These are phyloP conservation scores for Drosophila setosimentum DNA, from an alignment of 2,888 invertebrate species.

Conservation along the genomic window DNA sequence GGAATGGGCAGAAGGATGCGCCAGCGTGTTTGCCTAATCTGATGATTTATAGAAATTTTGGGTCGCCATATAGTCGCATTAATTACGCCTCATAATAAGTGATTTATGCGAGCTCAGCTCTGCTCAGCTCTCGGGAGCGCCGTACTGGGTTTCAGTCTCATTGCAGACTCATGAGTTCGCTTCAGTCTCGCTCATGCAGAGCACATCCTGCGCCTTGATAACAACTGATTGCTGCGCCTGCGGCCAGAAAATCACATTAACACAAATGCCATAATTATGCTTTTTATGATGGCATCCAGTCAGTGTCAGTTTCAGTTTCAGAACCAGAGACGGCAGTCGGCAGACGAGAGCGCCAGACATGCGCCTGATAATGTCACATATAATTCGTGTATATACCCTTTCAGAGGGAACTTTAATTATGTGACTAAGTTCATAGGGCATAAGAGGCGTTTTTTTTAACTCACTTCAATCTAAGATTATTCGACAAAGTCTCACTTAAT, in stretches of 20 bases:
- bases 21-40: conserved; percentile 82
- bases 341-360: conserved; percentile 22
- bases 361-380: conserved; percentile 32
- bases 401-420: background rate
- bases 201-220: conserved; percentile 68
- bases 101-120: conserved; percentile 83
- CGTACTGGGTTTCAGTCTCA: conserved; percentile 14
- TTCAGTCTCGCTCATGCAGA: conserved; percentile 22
- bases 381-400: conserved; percentile 7
- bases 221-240: conserved; percentile 70
- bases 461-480: background rate
- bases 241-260: conserved; percentile 82
- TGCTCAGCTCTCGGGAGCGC: conserved; percentile 24
- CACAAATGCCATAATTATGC: conserved; percentile 82
- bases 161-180: conserved; percentile 29
- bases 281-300: conserved; percentile 71
- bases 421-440: background rate
- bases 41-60: conserved; percentile 85
- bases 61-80: conserved; percentile 85
- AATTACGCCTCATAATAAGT: conserved; percentile 86
- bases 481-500: background rate
- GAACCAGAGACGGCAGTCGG: conserved; percentile 5
- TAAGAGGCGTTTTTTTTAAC: background rate
- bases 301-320: conserved; percentile 34
- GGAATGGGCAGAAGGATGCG: conserved; percentile 30